Evolutionary conservation across 2,888 invertebrate species (phyloP).

Genomic region (Ophion obscuratus): DNA sequence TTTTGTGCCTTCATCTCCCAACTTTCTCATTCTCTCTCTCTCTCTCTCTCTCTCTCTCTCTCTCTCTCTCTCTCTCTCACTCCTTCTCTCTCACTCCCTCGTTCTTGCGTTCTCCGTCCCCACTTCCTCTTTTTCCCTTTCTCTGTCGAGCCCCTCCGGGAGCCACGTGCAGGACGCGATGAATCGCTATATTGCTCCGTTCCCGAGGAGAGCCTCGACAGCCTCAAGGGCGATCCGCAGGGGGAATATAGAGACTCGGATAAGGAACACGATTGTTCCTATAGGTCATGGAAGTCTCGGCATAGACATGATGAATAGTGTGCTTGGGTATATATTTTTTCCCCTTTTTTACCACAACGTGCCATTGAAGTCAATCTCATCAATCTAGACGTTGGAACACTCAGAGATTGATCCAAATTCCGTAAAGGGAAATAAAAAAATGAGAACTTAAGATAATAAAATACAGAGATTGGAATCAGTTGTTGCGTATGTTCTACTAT

Average conservation of each 20-base stretch:
- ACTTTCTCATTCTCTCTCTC: not conserved
- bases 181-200: slow-evolving; percentile 39
- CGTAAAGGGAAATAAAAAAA: not conserved
- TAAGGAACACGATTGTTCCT: slow-evolving; percentile 53
- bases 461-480: not conserved
- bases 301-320: slow-evolving; percentile 47
- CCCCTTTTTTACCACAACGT: not conserved
- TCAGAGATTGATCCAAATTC: too few species aligned
- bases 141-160: slow-evolving; percentile 38
- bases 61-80: slow-evolving; percentile 27
- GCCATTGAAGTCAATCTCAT: not conserved
- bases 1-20: not conserved
- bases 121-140: slow-evolving; percentile 18
- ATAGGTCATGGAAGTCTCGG: slow-evolving; percentile 54
- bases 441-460: not conserved
- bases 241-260: slow-evolving; percentile 39
- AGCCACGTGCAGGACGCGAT: slow-evolving; percentile 57
- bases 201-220: slow-evolving; percentile 23
- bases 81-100: not conserved
- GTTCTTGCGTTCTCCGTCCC: not conserved
- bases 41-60: too few species aligned
- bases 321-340: not conserved
- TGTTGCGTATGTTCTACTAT: not conserved
- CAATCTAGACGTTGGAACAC: not conserved
- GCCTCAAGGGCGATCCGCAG: slow-evolving; percentile 43